Base-by-base conservation (phyloP, 2,888 invertebrate genomes). In the Orthonychiurus folsomi region DNA sequence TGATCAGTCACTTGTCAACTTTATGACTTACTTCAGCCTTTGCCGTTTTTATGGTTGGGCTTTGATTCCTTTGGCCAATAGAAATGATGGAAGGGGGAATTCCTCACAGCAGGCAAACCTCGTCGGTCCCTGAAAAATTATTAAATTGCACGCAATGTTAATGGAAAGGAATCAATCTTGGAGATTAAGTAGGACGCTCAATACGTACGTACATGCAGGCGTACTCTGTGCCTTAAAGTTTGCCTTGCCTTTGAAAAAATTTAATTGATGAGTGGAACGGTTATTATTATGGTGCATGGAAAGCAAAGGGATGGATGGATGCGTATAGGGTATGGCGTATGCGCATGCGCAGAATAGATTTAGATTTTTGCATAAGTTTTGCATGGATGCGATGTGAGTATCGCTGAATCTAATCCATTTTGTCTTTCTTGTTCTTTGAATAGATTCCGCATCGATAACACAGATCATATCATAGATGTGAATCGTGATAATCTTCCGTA, bases 371-470 rank as follows among this genome's bases (percentile, higher is more conserved):
- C 52, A 23, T 21, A 52, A 21, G 9, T 52, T 52, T 52, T 52
- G 12, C n/a, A 12, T 12, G n/a, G 15, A 15, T 48, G n/a, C 48
- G 48, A 48, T 15, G 48, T n/a, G 48, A 12, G 12, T n/a, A 52
- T 5, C 24, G n/a, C 20, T 23, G 9, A 21, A 23, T 52, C 20
- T 21, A 52, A 52, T 23, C 37, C 12, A 28, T 27, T 52, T 68
- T 62, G 56, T 61, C 59, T 63, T 64, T 63, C 60, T 65, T 66
- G 64, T 63, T 63, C 76, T 73, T 76, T 74, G 80, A 80, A 71
- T 82, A 82, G 84, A 85, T 94, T 94, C 81, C 87, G 93, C 80
- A 93, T 93, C 84, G 93, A 94, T 83, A 94, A 94, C 80, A 93
- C 93, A 57, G 93, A 94, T 80, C 93, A 94, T 79, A 92, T 94